Conservation (phyloP, 2,888 invertebrate genomes). For the Imbricaverruca yamaguchii region DNA sequence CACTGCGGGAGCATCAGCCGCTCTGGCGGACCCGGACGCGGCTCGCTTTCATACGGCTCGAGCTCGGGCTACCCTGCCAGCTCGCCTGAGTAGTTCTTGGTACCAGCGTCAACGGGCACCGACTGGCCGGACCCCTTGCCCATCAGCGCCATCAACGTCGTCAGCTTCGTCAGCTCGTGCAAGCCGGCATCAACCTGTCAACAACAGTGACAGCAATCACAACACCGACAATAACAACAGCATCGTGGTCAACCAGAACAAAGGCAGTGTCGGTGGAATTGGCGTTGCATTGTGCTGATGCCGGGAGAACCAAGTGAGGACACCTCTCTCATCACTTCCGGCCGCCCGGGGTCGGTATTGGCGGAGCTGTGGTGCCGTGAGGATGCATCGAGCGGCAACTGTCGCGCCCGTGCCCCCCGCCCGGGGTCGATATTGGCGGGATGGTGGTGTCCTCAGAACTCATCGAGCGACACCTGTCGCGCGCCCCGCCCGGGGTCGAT, state of each 20-base stretch:
- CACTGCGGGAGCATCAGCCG: neutral
- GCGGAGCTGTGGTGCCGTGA: neutral
- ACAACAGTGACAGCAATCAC: slow-evolving; percentile 28
- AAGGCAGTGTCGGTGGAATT: neutral
- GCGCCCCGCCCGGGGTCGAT: too few species aligned
- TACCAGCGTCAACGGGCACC: neutral
- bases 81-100: neutral
- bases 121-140: neutral
- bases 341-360: neutral
- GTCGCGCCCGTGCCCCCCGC: too few species aligned
- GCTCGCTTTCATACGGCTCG: neutral
- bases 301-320: too few species aligned
- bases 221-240: slow-evolving; percentile 30
- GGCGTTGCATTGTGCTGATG: neutral
- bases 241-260: slow-evolving; percentile 27
- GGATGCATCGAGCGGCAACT: neutral
- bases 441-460: too few species aligned
- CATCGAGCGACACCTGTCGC: too few species aligned
- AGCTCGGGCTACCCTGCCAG: neutral
- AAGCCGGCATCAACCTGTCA: slow-evolving; percentile 28
- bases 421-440: too few species aligned
- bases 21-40: neutral
- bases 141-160: slow-evolving; percentile 20
- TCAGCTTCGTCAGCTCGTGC: slow-evolving; percentile 28
- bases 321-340: too few species aligned